Conservation (phyloP, 2,888 invertebrate species). For the Elegia similella region DNA sequence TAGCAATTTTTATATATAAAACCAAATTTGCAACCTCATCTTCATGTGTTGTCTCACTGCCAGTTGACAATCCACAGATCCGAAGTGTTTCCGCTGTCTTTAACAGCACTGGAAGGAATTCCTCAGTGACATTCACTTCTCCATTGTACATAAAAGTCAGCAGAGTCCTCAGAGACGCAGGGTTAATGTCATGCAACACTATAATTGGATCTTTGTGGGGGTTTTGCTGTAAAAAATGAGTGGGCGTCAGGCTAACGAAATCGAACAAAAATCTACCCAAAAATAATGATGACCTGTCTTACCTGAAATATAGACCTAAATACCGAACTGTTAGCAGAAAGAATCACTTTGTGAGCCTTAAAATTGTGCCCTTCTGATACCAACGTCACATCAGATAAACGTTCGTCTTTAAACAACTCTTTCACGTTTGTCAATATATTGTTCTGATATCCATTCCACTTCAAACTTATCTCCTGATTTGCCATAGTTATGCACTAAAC, state of each 20-base stretch:
- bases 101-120: slow-evolving; percentile 84
- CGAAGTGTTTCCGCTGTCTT: slow-evolving; percentile 86
- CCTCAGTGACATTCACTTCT: slow-evolving; percentile 87
- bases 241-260: slow-evolving; percentile 54
- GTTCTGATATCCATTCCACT: slow-evolving; percentile 86
- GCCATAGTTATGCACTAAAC: slow-evolving; percentile 50
- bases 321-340: slow-evolving; percentile 85
- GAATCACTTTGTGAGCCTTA: slow-evolving; percentile 85
- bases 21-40: slow-evolving; percentile 57
- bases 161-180: slow-evolving; percentile 83
- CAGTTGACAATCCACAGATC: slow-evolving; percentile 86
- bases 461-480: slow-evolving; percentile 84
- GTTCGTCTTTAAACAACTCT: slow-evolving; percentile 84
- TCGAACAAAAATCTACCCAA: slow-evolving; percentile 22
- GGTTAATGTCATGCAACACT: slow-evolving; percentile 87
- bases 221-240: slow-evolving; percentile 83
- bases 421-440: slow-evolving; percentile 85
- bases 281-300: slow-evolving; percentile 29
- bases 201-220: slow-evolving; percentile 88
- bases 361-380: slow-evolving; percentile 85
- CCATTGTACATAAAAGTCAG: slow-evolving; percentile 88
- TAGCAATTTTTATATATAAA: background rate
- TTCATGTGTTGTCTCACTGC: slow-evolving; percentile 63
- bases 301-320: slow-evolving; percentile 85
- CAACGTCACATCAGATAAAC: slow-evolving; percentile 85